A percentile compares a stretch with the other conserved stretches of the same genome.
These are phyloP conservation scores for Macrosiphum euphorbiae DNA, from an alignment of 2,888 invertebrate species.

Conservation along the genomic window DNA sequence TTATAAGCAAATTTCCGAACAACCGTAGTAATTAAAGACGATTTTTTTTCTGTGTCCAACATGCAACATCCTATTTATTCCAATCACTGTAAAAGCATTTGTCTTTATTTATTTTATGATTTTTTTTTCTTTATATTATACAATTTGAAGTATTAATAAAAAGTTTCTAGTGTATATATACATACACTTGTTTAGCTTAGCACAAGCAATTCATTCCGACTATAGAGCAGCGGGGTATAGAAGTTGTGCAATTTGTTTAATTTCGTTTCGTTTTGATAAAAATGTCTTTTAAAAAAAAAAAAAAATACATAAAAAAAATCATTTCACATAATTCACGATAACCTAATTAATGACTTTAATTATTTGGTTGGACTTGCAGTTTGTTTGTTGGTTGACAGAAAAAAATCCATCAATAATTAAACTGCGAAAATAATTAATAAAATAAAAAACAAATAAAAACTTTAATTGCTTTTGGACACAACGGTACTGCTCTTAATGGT, in stretches of 20 bases:
- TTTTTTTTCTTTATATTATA: conserved; percentile 21
- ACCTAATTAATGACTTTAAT: conserved; percentile 62
- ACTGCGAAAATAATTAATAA: conserved; percentile 62
- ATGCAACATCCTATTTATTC: conserved; percentile 38
- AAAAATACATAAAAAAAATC: conserved; percentile 27
- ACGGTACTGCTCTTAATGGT: conserved; percentile 40
- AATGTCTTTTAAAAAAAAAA: conserved; percentile 35
- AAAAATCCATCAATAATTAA: conserved; percentile 63
- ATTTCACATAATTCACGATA: conserved; percentile 60
- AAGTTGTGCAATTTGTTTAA: conserved; percentile 52
- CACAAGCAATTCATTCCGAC: conserved; percentile 27
- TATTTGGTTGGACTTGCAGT: conserved; percentile 52
- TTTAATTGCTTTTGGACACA: conserved; percentile 56
- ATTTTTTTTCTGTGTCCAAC: conserved; percentile 22
- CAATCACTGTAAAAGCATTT: conserved; percentile 52
- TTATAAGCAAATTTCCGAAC: conserved; percentile 32
- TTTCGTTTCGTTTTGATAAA: conserved; percentile 59
- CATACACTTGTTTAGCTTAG: neutral
- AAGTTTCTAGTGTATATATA: conserved; percentile 11
- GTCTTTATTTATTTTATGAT: conserved; percentile 29
- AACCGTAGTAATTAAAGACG: conserved; percentile 42
- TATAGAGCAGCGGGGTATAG: neutral
- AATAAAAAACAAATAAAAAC: conserved; percentile 59
- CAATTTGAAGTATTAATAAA: conserved; percentile 50
- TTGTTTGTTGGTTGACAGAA: conserved; percentile 55